These are phyloP conservation scores for Stomatorhinus walkeri DNA, from an alignment of 2,797 vertebrate species.

Conservation along the genomic window DNA sequence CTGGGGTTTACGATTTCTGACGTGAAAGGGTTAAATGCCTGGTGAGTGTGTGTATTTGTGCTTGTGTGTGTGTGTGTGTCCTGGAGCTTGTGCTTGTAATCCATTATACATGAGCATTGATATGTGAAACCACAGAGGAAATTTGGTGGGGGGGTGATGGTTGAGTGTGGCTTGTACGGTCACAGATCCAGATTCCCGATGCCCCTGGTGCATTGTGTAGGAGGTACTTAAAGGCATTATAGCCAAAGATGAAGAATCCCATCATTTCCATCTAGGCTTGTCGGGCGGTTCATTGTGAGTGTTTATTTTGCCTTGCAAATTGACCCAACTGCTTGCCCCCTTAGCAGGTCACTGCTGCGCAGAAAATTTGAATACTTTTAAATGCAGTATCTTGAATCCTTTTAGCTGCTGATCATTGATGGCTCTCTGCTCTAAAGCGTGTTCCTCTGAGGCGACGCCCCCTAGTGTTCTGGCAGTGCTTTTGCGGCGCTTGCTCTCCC, in stretches of 20 bases:
- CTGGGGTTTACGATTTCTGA: not conserved
- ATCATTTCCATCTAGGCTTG: not conserved
- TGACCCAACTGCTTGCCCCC: not conserved
- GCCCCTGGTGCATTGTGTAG: not conserved
- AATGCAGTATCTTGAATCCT: not conserved
- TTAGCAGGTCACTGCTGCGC: not conserved
- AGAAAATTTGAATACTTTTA: not conserved
- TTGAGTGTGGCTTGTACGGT: not conserved
- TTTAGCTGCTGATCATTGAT: not conserved
- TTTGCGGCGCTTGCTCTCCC: not conserved
- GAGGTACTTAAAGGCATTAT: not conserved
- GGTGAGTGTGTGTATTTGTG: not conserved
- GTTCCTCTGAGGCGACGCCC: not conserved
- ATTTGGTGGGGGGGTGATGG: not conserved
- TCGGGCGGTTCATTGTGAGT: not conserved
- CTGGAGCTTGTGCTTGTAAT: not conserved
- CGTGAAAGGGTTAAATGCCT: not conserved
- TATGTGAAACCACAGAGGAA: not conserved
- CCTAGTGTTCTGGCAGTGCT: not conserved
- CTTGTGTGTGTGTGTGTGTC: not conserved
- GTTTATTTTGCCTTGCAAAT: conserved; percentile 19
- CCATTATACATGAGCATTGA: not conserved
- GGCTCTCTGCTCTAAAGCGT: not conserved
- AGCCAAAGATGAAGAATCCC: not conserved
- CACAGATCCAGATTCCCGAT: not conserved